Conservation (phyloP, 2,888 invertebrate species). For the Netelia melanura region DNA sequence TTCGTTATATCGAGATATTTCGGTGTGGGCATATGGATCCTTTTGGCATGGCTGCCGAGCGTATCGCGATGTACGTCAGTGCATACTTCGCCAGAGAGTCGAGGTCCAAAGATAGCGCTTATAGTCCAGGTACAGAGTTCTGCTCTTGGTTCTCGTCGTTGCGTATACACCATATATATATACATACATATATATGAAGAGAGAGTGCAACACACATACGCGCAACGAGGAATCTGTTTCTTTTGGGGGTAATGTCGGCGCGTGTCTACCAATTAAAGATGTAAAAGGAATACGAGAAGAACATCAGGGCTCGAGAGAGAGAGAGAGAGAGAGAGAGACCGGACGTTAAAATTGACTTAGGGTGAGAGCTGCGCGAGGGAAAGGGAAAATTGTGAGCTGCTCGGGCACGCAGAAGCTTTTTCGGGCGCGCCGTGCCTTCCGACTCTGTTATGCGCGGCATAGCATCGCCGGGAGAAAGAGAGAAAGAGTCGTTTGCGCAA, state of each 20-base stretch:
- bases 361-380: constrained; percentile 19
- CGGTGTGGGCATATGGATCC: constrained; percentile 24
- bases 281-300: constrained; percentile 50
- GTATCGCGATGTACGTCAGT: constrained; percentile 46
- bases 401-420: constrained; percentile 63
- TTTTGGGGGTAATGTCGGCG: constrained; percentile 61
- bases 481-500: constrained; percentile 49
- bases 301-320: constrained; percentile 6
- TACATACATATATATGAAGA: neutral
- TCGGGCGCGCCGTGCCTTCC: constrained; percentile 55
- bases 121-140: constrained; percentile 29
- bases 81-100: constrained; percentile 51
- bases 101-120: constrained; percentile 64
- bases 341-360: constrained; percentile 53
- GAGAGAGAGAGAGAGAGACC: constrained; percentile 7
- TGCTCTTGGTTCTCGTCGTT: constrained; percentile 38
- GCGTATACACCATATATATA: neutral
- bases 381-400: constrained; percentile 53
- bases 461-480: constrained; percentile 31
- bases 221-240: constrained; percentile 66
- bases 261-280: constrained; percentile 66
- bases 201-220: neutral
- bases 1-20: constrained; percentile 18
- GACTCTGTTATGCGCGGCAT: constrained; percentile 28
- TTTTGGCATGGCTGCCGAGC: constrained; percentile 41